A percentile compares a stretch with the other conserved stretches of the same genome.
Conservation (phyloP, 1,140 invertebrate genomes). For the Venturia canescens region DNA sequence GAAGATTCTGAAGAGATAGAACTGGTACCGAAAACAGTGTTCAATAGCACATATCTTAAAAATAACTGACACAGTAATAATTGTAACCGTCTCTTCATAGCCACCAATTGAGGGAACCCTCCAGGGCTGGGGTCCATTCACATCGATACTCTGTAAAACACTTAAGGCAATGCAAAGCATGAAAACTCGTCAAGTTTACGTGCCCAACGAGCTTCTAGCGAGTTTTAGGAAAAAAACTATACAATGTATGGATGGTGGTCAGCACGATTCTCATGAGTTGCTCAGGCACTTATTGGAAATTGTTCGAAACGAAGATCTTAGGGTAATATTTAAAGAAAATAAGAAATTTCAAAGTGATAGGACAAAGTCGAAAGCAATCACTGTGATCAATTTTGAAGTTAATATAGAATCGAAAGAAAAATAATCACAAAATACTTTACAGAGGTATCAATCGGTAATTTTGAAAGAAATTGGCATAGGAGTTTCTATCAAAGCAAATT, state of each 20-base stretch:
- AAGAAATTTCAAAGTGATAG: too few relatives aligned
- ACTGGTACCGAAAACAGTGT: slow-evolving; percentile 55
- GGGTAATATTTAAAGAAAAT: slow-evolving; percentile 53
- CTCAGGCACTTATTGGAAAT: slow-evolving; percentile 92
- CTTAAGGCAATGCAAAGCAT: slow-evolving; percentile 71
- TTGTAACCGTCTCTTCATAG: slow-evolving; percentile 57
- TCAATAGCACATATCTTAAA: background rate
- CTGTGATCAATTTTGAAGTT: background rate
- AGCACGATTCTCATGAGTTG: slow-evolving; percentile 98
- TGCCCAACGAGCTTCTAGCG: slow-evolving; percentile 85
- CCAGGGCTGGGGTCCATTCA: slow-evolving; percentile 83
- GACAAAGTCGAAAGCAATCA: too few relatives aligned
- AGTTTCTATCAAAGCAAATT: slow-evolving; percentile 82
- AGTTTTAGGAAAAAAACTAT: slow-evolving; percentile 86
- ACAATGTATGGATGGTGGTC: slow-evolving; percentile 94
- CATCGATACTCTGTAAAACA: slow-evolving; percentile 68
- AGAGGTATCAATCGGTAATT: slow-evolving; percentile 88
- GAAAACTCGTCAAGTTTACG: slow-evolving; percentile 80
- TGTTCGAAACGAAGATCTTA: slow-evolving; percentile 79
- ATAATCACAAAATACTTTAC: slow-evolving; percentile 62
- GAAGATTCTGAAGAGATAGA: slow-evolving; percentile 68
- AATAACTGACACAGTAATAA: background rate
- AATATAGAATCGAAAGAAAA: background rate
- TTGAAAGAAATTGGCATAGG: slow-evolving; percentile 83
- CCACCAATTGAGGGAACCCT: slow-evolving; percentile 83